A percentile compares a stretch with the other conserved stretches of the same genome.
Evolutionary conservation across 2,113 vertebrate genomes (phyloP).

Genomic region (Jaculus jaculus): DNA sequence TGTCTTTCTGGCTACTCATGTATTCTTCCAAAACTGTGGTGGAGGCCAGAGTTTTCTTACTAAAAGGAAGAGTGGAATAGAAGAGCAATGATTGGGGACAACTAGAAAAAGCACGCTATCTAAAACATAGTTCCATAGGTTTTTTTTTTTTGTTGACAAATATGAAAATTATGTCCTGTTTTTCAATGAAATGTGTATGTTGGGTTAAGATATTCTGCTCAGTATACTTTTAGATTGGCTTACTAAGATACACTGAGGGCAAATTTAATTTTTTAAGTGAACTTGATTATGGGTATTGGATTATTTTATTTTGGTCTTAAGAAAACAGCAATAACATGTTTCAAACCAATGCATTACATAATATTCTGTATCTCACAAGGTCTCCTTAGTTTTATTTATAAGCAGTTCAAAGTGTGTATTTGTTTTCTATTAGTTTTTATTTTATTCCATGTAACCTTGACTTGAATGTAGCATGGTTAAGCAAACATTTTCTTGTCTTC

Average conservation of each 20-base stretch:
- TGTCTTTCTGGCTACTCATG: background rate
- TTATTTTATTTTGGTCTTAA: constrained; percentile 20
- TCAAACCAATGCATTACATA: background rate
- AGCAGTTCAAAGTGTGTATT: background rate
- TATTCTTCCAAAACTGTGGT: background rate
- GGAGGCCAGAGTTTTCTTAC: background rate
- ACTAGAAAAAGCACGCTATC: background rate
- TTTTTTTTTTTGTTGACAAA: background rate
- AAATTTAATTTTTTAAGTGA: constrained; percentile 42
- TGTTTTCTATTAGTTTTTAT: background rate
- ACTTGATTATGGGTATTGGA: background rate
- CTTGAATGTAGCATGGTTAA: constrained; percentile 29
- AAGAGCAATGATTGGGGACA: background rate
- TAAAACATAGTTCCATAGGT: background rate
- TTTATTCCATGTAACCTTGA: constrained; percentile 31
- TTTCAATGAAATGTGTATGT: constrained; percentile 15
- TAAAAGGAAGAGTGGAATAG: constrained; percentile 8
- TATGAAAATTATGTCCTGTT: background rate
- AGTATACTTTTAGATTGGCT: background rate
- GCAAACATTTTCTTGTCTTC: background rate
- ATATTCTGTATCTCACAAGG: background rate
- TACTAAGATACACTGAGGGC: background rate
- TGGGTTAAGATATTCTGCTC: constrained; percentile 14
- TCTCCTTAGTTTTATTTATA: background rate
- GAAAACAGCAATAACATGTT: background rate